Conservation (phyloP, 2,113 vertebrate genomes). For the Heptranchias perlo region DNA sequence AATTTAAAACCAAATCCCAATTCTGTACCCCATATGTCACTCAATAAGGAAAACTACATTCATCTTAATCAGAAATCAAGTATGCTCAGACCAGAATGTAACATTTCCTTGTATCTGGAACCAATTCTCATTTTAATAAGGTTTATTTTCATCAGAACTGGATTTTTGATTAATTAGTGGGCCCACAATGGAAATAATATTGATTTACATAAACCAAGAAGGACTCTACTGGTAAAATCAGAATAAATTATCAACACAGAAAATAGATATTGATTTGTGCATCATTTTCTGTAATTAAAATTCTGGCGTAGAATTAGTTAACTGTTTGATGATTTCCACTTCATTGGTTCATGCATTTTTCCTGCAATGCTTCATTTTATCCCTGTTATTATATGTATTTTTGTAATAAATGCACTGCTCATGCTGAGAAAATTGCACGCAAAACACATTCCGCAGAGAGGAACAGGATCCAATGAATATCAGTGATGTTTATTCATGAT, state of each 20-base stretch:
- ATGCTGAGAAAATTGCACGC: constrained; percentile 1
- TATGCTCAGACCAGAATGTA: neutral
- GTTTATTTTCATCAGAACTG: neutral
- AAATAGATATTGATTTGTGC: neutral
- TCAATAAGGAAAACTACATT: neutral
- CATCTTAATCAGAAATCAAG: neutral
- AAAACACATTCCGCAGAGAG: neutral
- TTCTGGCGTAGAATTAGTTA: neutral
- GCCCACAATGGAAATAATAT: neutral
- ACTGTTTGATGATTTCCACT: neutral
- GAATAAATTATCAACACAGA: constrained; percentile 14
- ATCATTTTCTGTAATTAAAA: constrained; percentile 9
- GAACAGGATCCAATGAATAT: neutral
- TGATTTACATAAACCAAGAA: neutral
- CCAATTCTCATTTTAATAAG: neutral
- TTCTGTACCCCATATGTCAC: neutral
- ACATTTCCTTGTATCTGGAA: neutral
- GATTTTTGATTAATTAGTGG: constrained; percentile 12
- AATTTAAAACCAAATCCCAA: neutral
- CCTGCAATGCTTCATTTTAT: neutral
- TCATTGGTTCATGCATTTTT: neutral
- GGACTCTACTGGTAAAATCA: neutral
- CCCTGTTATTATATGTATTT: neutral
- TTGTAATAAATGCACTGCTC: neutral
- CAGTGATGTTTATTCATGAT: neutral